A percentile compares a stretch with the other conserved stretches of the same genome.
Evolutionary conservation across 2,888 invertebrate species (phyloP).

Genomic region (Lasius platythorax): DNA sequence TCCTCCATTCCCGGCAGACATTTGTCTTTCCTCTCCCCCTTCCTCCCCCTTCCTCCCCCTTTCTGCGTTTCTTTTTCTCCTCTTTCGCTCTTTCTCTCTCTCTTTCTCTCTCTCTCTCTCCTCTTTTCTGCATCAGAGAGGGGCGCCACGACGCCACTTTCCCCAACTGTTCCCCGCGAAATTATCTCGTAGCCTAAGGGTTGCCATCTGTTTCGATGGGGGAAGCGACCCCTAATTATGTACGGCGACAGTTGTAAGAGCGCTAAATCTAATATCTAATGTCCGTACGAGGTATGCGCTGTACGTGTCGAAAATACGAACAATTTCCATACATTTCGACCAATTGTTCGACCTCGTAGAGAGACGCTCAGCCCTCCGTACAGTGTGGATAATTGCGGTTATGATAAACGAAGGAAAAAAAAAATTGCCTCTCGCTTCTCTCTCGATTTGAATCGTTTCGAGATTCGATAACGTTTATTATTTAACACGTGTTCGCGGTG

Average conservation of each 20-base stretch:
- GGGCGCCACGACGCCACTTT: neutral
- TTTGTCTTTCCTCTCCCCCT: slow-evolving; percentile 43
- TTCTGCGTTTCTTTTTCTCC: neutral
- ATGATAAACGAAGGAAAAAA: neutral
- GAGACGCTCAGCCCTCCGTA: neutral
- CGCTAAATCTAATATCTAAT: slow-evolving; percentile 83
- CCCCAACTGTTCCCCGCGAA: slow-evolving; percentile 71
- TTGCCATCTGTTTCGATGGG: slow-evolving; percentile 84
- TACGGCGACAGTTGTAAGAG: slow-evolving; percentile 82
- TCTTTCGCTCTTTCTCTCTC: neutral
- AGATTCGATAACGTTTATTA: neutral
- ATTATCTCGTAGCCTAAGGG: slow-evolving; percentile 83
- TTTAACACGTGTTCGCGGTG: neutral
- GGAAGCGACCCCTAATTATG: slow-evolving; percentile 83
- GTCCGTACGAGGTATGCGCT: slow-evolving; percentile 55
- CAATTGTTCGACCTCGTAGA: slow-evolving; percentile 37
- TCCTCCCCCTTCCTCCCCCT: neutral
- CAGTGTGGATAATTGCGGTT: slow-evolving; percentile 58
- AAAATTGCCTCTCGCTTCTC: neutral
- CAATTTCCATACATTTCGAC: slow-evolving; percentile 55
- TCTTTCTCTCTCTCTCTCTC: slow-evolving; percentile 8
- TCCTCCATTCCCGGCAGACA: slow-evolving; percentile 33
- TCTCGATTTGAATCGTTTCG: neutral
- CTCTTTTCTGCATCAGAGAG: neutral
- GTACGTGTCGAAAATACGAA: slow-evolving; percentile 67